These are phyloP conservation scores for Cryptomyrus ogoouensis DNA, from an alignment of 2,113 vertebrate species.

Conservation along the genomic window DNA sequence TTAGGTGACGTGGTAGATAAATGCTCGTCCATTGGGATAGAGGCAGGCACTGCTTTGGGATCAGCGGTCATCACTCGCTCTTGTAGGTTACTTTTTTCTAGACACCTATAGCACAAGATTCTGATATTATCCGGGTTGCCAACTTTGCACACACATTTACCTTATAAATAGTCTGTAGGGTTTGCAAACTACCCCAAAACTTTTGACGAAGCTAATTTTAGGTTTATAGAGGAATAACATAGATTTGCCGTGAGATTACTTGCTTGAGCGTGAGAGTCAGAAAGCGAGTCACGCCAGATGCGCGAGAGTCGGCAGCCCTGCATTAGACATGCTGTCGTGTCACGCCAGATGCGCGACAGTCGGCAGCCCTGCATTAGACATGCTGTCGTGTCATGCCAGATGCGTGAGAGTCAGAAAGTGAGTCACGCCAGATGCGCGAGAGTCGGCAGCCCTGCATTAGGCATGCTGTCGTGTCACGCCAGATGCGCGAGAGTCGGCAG, in stretches of 20 bases:
- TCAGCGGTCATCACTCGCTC: constrained; percentile 28
- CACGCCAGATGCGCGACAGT: no score
- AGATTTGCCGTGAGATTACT: neutral
- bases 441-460: no score
- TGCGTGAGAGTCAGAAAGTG: no score
- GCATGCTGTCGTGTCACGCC: no score
- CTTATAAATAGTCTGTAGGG: neutral
- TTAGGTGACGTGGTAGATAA: constrained; percentile 32
- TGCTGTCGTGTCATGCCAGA: no score
- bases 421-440: no score
- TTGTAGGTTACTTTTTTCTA: constrained; percentile 39
- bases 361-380: neutral
- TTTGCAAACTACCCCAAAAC: neutral
- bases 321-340: no score
- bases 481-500: neutral
- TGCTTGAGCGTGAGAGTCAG: neutral
- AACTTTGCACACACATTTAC: neutral
- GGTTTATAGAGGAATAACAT: neutral
- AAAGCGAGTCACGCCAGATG: no score
- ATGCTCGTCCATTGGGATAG: constrained; percentile 26
- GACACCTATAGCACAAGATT: constrained; percentile 46
- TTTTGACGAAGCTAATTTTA: neutral
- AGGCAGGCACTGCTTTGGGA: constrained; percentile 44
- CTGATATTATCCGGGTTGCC: neutral
- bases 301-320: no score